Conservation (phyloP, 2,888 invertebrate species). For the Cantharis rustica region DNA sequence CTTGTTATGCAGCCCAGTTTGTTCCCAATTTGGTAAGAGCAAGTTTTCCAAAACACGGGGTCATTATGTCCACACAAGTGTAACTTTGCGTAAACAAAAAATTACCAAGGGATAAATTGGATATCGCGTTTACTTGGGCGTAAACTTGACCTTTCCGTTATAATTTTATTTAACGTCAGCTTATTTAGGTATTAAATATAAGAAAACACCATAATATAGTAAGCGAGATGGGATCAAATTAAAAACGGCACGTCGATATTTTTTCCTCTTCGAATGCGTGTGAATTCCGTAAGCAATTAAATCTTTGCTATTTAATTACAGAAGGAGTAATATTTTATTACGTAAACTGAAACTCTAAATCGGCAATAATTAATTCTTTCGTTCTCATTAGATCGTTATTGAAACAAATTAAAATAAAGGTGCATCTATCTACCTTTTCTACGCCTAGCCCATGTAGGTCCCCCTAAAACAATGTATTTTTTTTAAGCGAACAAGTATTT, state of each 20-base stretch:
- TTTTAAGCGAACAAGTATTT: neutral
- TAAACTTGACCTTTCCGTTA: slow-evolving; percentile 32
- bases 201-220: neutral
- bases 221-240: neutral
- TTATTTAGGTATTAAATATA: neutral
- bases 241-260: neutral
- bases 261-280: neutral
- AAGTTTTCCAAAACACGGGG: slow-evolving; percentile 6
- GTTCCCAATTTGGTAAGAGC: slow-evolving; percentile 14
- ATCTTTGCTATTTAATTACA: neutral
- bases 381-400: neutral
- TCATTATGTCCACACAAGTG: slow-evolving; percentile 21
- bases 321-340: neutral
- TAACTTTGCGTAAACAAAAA: slow-evolving; percentile 24
- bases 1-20: slow-evolving; percentile 26
- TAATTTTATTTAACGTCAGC: neutral
- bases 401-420: neutral
- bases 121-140: slow-evolving; percentile 18
- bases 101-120: slow-evolving; percentile 20
- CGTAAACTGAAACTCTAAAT: neutral
- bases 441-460: neutral
- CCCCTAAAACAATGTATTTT: neutral
- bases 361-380: neutral
- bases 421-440: no score
- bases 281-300: neutral